Conservation (phyloP, 2,797 vertebrate species). For the Dallia pectoralis region DNA sequence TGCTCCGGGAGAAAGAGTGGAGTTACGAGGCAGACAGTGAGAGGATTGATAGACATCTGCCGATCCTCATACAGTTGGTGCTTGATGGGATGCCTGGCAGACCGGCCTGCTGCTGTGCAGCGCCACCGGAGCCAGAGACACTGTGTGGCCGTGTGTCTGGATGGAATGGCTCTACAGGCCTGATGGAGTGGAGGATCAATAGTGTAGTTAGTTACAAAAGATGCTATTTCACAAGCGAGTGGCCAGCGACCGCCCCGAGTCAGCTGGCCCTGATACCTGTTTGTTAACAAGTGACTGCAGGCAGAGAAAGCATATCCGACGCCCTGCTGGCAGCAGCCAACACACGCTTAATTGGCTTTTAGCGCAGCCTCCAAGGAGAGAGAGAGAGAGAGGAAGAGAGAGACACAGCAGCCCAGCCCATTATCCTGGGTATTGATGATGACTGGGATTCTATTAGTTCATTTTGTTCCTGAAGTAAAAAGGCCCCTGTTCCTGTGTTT, state of each 20-base stretch:
- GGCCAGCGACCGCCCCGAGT: slow-evolving; percentile 76
- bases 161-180: slow-evolving; percentile 7
- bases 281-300: slow-evolving; percentile 89
- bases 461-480: slow-evolving; percentile 42
- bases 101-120: slow-evolving; percentile 13
- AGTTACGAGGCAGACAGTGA: slow-evolving; percentile 63
- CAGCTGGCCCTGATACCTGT: slow-evolving; percentile 74
- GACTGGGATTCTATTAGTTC: slow-evolving; percentile 63
- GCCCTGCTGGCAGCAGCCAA: slow-evolving; percentile 70
- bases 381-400: slow-evolving; percentile 59
- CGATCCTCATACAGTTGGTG: slow-evolving; percentile 13
- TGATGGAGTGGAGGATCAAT: slow-evolving; percentile 83
- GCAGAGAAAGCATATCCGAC: slow-evolving; percentile 79
- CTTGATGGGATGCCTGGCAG: not conserved
- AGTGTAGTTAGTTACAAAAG: slow-evolving; percentile 90
- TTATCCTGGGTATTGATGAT: slow-evolving; percentile 64
- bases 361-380: slow-evolving; percentile 57
- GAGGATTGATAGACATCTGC: slow-evolving; percentile 64
- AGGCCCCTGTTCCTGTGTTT: slow-evolving; percentile 20
- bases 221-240: slow-evolving; percentile 97
- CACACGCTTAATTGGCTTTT: slow-evolving; percentile 69
- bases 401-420: slow-evolving; percentile 55
- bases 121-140: not conserved
- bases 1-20: slow-evolving; percentile 58
- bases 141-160: slow-evolving; percentile 21